phyloP scores from a whole-genome alignment of 2,888 invertebrate species.

The Lycophotia porphyrea region DNA sequence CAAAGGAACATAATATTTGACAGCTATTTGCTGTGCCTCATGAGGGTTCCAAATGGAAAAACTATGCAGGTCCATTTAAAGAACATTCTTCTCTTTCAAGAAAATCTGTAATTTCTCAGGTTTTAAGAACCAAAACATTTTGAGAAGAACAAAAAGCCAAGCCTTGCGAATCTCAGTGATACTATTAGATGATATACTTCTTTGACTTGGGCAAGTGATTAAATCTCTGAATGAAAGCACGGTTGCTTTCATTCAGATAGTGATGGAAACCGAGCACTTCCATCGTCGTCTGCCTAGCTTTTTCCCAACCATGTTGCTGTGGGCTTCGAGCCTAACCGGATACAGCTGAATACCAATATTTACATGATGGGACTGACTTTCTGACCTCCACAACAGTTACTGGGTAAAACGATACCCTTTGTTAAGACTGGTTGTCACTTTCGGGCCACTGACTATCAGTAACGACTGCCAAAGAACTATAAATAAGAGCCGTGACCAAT shows the following conservation, averaged over 20 bases:
- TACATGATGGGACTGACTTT: not conserved
- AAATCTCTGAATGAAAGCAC: not conserved
- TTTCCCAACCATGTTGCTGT: not conserved
- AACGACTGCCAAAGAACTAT: not conserved
- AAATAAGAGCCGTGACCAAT: not conserved
- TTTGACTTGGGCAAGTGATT: not conserved
- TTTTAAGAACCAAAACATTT: not conserved
- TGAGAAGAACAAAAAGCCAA: not conserved
- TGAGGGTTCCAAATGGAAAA: not conserved
- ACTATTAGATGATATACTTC: not conserved
- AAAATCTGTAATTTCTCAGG: not conserved
- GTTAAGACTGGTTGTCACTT: not conserved
- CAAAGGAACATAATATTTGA: not conserved
- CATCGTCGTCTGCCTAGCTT: not conserved
- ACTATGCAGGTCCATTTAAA: not conserved
- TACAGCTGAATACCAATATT: not conserved
- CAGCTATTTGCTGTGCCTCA: not conserved
- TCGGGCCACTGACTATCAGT: not conserved
- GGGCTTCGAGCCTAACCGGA: not conserved
- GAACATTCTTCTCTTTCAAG: not conserved
- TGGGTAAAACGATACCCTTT: not conserved
- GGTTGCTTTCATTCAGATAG: not conserved
- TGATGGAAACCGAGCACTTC: not conserved
- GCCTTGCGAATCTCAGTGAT: not conserved
- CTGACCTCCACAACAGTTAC: not conserved